phyloP scores from a whole-genome alignment of 2,888 invertebrate species.

The Caenorhabditis sinica region DNA sequence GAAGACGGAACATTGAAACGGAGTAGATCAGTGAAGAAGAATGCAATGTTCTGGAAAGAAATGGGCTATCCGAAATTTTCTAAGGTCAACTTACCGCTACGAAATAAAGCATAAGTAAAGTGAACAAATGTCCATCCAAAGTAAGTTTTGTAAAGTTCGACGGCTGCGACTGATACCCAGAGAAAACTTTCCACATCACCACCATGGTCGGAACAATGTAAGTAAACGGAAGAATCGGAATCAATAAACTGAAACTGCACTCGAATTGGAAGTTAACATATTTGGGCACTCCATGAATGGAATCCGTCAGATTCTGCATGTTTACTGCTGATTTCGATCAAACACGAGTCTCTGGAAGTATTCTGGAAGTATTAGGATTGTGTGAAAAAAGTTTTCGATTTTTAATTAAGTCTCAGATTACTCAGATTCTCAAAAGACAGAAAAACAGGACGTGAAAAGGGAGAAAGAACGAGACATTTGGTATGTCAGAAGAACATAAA shows the following conservation, averaged over 20 bases:
- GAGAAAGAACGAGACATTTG: not conserved
- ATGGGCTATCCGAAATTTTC: not conserved
- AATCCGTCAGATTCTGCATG: not conserved
- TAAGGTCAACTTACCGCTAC: constrained; percentile 35
- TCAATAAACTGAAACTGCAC: not conserved
- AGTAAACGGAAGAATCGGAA: constrained; percentile 31
- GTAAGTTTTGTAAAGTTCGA: constrained; percentile 1
- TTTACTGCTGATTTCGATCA: not conserved
- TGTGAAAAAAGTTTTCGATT: not conserved
- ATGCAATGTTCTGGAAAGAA: constrained; percentile 38
- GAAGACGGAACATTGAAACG: constrained; percentile 46
- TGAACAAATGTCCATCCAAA: constrained; percentile 36
- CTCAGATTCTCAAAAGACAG: not conserved
- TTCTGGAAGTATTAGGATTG: not conserved
- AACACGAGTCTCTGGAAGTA: not conserved
- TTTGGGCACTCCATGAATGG: constrained; percentile 25
- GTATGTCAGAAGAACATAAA: no score
- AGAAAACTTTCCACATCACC: constrained; percentile 34
- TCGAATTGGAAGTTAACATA: constrained; percentile 20
- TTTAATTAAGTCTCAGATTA: not conserved
- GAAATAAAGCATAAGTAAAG: constrained; percentile 32
- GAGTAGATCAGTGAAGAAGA: constrained; percentile 46
- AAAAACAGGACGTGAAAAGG: not conserved
- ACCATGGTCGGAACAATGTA: constrained; percentile 47
- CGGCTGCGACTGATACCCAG: constrained; percentile 5